A percentile compares a stretch with the other conserved stretches of the same genome.
Evolutionary conservation across 2,113 vertebrate genomes (phyloP).

Genomic region (Holacanthus passer): DNA sequence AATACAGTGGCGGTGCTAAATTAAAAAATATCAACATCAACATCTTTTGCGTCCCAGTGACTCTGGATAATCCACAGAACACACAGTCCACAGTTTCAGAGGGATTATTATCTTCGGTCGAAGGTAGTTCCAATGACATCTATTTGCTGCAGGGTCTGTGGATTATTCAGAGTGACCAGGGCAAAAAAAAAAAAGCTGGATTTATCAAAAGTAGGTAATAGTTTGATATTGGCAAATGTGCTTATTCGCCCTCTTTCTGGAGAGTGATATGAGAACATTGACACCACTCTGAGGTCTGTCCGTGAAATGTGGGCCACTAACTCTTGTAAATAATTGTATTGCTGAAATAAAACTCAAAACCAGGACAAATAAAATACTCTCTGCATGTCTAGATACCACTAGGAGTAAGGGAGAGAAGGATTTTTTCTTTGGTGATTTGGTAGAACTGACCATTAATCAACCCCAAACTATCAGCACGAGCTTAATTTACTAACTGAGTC

Average conservation of each 20-base stretch:
- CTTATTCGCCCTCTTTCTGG: not conserved
- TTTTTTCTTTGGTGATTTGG: not conserved
- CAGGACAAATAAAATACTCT: not conserved
- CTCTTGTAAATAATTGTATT: too few relatives aligned
- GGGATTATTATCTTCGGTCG: not conserved
- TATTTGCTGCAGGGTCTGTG: not conserved
- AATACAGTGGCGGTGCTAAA: not conserved
- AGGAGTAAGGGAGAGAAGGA: too few relatives aligned
- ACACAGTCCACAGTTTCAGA: slow-evolving; percentile 8
- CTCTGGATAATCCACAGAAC: slow-evolving; percentile 24
- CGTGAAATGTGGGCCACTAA: too few relatives aligned
- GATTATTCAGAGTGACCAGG: slow-evolving; percentile 3
- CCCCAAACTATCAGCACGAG: not conserved
- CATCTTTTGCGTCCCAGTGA: not conserved
- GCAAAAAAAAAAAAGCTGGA: not conserved
- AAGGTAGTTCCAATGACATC: not conserved
- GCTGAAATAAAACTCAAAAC: not conserved
- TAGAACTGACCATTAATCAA: not conserved
- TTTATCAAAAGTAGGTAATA: not conserved
- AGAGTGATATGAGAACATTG: not conserved
- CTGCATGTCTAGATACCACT: not conserved
- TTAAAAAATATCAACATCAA: not conserved
- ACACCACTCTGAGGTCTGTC: too few relatives aligned
- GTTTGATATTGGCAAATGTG: not conserved
- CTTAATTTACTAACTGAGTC: not conserved